Percentiles rank a stretch among this genome's conserved stretches.
phyloP scores from a whole-genome alignment of 2,888 invertebrate genomes.

The Pediacus dermestoides region DNA sequence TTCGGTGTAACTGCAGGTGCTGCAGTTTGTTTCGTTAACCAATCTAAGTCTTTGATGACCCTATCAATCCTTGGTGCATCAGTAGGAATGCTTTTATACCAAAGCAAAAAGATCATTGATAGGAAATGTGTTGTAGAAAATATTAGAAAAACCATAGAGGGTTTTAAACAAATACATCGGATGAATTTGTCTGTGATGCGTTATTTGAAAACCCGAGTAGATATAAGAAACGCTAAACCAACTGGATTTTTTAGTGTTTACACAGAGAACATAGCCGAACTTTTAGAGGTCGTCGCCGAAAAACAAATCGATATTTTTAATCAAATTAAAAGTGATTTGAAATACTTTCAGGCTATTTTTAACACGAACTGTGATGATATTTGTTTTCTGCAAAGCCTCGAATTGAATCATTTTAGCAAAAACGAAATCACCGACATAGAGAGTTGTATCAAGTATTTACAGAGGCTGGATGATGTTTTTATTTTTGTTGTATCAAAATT shows the following conservation, averaged over 20 bases:
- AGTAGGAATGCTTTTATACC: too few relatives aligned
- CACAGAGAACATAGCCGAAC: background rate
- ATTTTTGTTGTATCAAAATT: slow-evolving; percentile 30
- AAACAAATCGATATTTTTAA: background rate
- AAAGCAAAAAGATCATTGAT: too few relatives aligned
- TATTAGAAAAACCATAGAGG: slow-evolving; percentile 17
- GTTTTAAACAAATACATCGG: slow-evolving; percentile 19
- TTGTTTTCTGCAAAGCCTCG: slow-evolving; percentile 17
- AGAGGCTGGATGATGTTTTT: slow-evolving; percentile 24
- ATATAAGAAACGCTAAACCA: slow-evolving; percentile 2
- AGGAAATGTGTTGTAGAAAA: too few relatives aligned
- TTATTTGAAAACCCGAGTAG: slow-evolving; percentile 19
- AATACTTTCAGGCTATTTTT: slow-evolving; percentile 10
- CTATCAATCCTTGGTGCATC: too few relatives aligned
- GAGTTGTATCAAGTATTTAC: slow-evolving; percentile 10
- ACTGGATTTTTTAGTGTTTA: background rate
- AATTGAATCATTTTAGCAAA: slow-evolving; percentile 9
- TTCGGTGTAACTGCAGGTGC: too few relatives aligned
- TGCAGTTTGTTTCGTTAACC: too few relatives aligned
- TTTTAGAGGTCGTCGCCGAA: slow-evolving; percentile 1
- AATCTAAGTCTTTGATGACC: too few relatives aligned
- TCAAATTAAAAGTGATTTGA: slow-evolving; percentile 3
- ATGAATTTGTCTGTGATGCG: slow-evolving; percentile 22
- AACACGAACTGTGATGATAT: slow-evolving; percentile 25
- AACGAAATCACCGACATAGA: slow-evolving; percentile 10